These are phyloP conservation scores for Hippocampus comes DNA, from an alignment of 2,113 vertebrate species.

Conservation along the genomic window DNA sequence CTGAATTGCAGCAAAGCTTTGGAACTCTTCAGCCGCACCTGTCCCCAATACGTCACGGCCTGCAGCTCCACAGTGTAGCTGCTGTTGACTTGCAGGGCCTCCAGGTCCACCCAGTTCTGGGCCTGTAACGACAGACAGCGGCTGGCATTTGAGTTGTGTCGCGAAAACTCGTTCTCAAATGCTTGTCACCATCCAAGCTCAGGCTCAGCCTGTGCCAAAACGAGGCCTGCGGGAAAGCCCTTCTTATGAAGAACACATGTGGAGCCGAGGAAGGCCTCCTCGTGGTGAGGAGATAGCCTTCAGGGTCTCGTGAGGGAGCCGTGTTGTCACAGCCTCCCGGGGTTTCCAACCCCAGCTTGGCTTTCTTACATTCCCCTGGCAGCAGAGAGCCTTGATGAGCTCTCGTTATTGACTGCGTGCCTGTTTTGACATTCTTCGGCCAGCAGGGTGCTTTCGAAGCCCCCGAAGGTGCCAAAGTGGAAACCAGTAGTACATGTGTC, in stretches of 20 bases:
- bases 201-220: slow-evolving; percentile 26
- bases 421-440: slow-evolving; percentile 72
- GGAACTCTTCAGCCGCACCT: slow-evolving; percentile 86
- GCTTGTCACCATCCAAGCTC: slow-evolving; percentile 29
- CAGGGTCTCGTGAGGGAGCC: slow-evolving; percentile 51
- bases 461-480: slow-evolving; percentile 67
- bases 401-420: slow-evolving; percentile 60
- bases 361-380: slow-evolving; percentile 66
- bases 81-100: slow-evolving; percentile 80
- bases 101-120: slow-evolving; percentile 80
- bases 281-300: slow-evolving; percentile 54
- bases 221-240: slow-evolving; percentile 51
- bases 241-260: slow-evolving; percentile 69
- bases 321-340: slow-evolving; percentile 63
- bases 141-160: slow-evolving; percentile 41
- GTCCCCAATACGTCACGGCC: slow-evolving; percentile 88
- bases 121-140: slow-evolving; percentile 67
- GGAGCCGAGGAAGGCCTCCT: slow-evolving; percentile 47
- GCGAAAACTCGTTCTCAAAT: slow-evolving; percentile 34
- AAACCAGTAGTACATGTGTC: slow-evolving; percentile 73
- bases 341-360: slow-evolving; percentile 56
- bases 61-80: slow-evolving; percentile 87
- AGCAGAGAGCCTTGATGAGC: slow-evolving; percentile 62
- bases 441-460: slow-evolving; percentile 67
- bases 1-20: slow-evolving; percentile 85